A percentile compares a stretch with the other conserved stretches of the same genome.
phyloP scores from a whole-genome alignment of 37 sponge, comb jelly and placozoan species.

The Oopsacas minuta region DNA sequence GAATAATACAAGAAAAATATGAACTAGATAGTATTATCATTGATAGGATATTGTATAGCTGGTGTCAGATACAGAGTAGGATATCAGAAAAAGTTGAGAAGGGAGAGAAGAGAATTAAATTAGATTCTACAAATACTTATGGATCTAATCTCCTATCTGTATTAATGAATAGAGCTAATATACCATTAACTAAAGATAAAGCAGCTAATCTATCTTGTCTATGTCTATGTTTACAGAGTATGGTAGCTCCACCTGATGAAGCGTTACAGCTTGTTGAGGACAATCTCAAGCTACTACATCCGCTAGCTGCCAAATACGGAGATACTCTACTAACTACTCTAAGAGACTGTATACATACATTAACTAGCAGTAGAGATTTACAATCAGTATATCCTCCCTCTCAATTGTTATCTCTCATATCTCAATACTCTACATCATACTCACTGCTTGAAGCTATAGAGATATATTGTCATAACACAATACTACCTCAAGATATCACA shows the following conservation, averaged over 20 bases:
- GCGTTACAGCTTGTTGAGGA: background rate
- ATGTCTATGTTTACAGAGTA: background rate
- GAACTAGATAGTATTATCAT: background rate
- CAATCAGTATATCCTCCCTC: background rate
- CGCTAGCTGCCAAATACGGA: background rate
- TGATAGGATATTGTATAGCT: background rate
- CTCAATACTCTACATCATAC: background rate
- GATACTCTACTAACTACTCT: background rate
- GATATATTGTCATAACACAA: background rate
- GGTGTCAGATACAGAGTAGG: background rate
- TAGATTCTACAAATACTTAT: background rate
- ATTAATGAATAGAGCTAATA: background rate
- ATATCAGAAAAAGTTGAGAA: background rate
- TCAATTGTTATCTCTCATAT: background rate
- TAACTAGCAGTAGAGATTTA: background rate
- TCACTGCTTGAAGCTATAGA: background rate
- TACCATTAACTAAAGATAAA: background rate
- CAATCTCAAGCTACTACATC: background rate
- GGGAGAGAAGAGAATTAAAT: slow-evolving; percentile 13
- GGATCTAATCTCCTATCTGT: background rate
- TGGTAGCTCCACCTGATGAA: background rate
- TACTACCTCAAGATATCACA: background rate
- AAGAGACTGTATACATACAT: background rate
- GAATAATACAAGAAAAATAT: background rate
- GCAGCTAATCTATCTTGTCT: background rate